phyloP scores from a whole-genome alignment of 2,888 invertebrate genomes.

The Eulithis prunata region DNA sequence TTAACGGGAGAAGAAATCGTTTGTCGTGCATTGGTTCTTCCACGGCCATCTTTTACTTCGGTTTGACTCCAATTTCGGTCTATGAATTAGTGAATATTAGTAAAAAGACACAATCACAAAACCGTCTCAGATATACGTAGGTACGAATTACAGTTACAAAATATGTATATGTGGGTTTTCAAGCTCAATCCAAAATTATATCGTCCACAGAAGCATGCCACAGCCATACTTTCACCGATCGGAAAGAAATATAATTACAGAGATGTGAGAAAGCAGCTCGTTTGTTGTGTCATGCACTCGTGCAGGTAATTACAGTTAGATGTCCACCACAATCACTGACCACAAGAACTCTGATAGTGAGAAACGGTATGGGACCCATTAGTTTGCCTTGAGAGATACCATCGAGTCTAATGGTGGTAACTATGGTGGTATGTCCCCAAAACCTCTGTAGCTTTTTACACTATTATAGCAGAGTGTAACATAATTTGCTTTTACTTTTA shows the following conservation, averaged over 20 bases:
- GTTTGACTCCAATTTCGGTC: too few relatives aligned
- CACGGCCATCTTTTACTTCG: too few relatives aligned
- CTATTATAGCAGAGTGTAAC: too few relatives aligned
- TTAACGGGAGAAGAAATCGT: too few relatives aligned
- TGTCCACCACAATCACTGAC: conserved; percentile 43
- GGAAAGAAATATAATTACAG: conserved; percentile 63
- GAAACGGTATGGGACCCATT: neutral
- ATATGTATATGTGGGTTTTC: neutral
- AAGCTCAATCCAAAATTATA: conserved; percentile 28
- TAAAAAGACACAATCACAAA: too few relatives aligned
- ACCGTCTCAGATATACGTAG: too few relatives aligned
- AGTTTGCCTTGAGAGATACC: neutral
- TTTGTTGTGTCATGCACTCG: conserved; percentile 41
- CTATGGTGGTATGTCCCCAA: too few relatives aligned
- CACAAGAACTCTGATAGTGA: conserved; percentile 5
- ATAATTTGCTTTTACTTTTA: too few relatives aligned
- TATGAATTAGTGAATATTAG: too few relatives aligned
- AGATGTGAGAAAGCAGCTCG: conserved; percentile 60
- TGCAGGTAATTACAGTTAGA: conserved; percentile 44
- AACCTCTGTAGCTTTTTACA: too few relatives aligned
- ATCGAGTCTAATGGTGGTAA: too few relatives aligned
- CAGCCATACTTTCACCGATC: conserved; percentile 59
- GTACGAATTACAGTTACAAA: neutral
- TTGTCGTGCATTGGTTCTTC: too few relatives aligned
- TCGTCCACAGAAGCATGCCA: conserved; percentile 46